Evolutionary conservation across 2,888 invertebrate species (phyloP).

Genomic region (Pandemis heparana): DNA sequence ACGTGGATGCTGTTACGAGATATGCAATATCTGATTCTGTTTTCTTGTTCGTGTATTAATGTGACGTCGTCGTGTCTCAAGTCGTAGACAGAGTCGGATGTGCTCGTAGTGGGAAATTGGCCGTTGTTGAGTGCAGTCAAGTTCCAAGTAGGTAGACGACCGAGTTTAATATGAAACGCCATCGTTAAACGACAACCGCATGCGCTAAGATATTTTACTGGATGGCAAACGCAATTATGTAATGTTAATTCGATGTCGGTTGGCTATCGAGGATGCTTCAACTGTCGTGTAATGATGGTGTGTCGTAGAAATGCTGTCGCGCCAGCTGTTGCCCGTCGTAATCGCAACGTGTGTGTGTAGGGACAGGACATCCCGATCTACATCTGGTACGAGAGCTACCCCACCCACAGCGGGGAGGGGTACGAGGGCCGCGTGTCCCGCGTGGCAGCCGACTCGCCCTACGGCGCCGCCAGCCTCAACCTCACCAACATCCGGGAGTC

Average conservation of each 20-base stretch:
- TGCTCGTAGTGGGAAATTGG: slow-evolving; percentile 47
- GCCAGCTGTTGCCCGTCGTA: slow-evolving; percentile 53
- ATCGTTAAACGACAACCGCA: slow-evolving; percentile 30
- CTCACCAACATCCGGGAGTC: slow-evolving; percentile 96
- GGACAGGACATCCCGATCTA: slow-evolving; percentile 98
- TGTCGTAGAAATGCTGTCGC: slow-evolving; percentile 50
- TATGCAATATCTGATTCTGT: slow-evolving; percentile 52
- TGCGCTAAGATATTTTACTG: slow-evolving; percentile 10
- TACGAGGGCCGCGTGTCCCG: slow-evolving; percentile 97
- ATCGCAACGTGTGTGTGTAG: slow-evolving; percentile 84
- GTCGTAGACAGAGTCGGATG: slow-evolving; percentile 63
- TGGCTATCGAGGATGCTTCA: slow-evolving; percentile 16
- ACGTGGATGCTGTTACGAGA: slow-evolving; percentile 49
- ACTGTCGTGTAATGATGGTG: slow-evolving; percentile 36
- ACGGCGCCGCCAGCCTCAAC: slow-evolving; percentile 97
- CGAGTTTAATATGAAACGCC: slow-evolving; percentile 17
- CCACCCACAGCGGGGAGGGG: slow-evolving; percentile 97
- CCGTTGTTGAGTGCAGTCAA: slow-evolving; percentile 22
- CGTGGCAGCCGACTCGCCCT: slow-evolving; percentile 94
- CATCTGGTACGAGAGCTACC: slow-evolving; percentile 99
- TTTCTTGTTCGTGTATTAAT: slow-evolving; percentile 50
- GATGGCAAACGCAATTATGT: not conserved
- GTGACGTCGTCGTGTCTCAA: slow-evolving; percentile 48
- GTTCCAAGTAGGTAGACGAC: slow-evolving; percentile 36
- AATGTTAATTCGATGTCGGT: not conserved